A percentile compares a stretch with the other conserved stretches of the same genome.
phyloP scores from a whole-genome alignment of 2,888 invertebrate genomes.

The Cosmia trapezina region DNA sequence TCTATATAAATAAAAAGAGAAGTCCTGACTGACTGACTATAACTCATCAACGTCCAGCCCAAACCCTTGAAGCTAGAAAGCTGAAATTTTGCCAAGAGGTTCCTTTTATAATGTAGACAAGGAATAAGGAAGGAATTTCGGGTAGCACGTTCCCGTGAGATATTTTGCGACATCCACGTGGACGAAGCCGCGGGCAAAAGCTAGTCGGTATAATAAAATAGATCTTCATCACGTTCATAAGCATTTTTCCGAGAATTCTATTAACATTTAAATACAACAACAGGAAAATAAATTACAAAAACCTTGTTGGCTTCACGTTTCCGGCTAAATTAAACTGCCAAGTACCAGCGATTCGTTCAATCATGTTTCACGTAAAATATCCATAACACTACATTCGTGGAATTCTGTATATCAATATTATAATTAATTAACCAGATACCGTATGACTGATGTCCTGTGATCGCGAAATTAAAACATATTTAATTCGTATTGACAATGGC shows the following conservation, averaged over 20 bases:
- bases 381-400: constrained; percentile 16
- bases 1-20: no score
- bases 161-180: no score
- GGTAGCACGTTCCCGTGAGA: no score
- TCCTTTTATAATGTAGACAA: no score
- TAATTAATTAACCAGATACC: constrained; percentile 53
- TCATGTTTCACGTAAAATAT: constrained; percentile 28
- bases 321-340: constrained; percentile 10
- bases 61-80: no score
- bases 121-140: no score
- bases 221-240: no score
- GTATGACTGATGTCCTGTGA: constrained; percentile 50
- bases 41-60: no score
- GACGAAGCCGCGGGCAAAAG: no score
- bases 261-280: constrained; percentile 1
- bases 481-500: constrained; percentile 58
- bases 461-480: constrained; percentile 60
- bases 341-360: constrained; percentile 14
- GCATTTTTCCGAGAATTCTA: not conserved
- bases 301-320: not conserved
- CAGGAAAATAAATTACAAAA: not conserved
- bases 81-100: no score
- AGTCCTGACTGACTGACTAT: no score
- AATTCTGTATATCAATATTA: constrained; percentile 33
- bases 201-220: not conserved